These are phyloP conservation scores for Periplaneta americana DNA, from an alignment of 1,140 invertebrate genomes.

Conservation along the genomic window DNA sequence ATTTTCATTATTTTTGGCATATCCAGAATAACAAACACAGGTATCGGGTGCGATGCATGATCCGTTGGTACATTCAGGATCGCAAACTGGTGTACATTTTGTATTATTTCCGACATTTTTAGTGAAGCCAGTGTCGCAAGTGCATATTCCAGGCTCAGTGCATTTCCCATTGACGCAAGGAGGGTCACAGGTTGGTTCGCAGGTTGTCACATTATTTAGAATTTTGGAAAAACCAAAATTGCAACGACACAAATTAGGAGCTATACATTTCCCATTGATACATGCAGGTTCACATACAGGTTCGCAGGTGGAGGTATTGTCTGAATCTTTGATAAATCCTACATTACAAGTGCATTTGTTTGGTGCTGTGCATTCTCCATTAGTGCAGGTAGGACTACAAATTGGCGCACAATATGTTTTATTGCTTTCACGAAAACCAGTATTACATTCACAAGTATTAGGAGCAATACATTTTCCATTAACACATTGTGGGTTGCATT, in stretches of 20 bases:
- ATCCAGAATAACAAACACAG: constrained; percentile 39
- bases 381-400: constrained; percentile 29
- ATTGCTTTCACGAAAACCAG: constrained; percentile 33
- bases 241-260: not conserved
- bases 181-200: constrained; percentile 11
- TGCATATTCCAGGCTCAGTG: constrained; percentile 11
- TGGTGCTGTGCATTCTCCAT: constrained; percentile 39
- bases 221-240: not conserved
- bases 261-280: constrained; percentile 16
- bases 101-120: constrained; percentile 17
- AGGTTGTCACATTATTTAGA: not conserved
- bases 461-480: constrained; percentile 31
- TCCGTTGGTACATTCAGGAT: constrained; percentile 46
- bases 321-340: constrained; percentile 18
- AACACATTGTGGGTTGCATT: constrained; percentile 15
- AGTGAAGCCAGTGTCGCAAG: constrained; percentile 19
- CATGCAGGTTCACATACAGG: constrained; percentile 24
- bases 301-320: constrained; percentile 15
- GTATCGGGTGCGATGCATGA: constrained; percentile 49
- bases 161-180: constrained; percentile 24
- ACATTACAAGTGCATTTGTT: constrained; percentile 30
- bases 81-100: constrained; percentile 51
- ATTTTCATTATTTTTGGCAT: constrained; percentile 11
- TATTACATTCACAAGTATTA: constrained; percentile 52
- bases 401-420: constrained; percentile 5